Evolutionary conservation across 1,140 invertebrate species (phyloP).

Genomic region (Papilio glaucus): DNA sequence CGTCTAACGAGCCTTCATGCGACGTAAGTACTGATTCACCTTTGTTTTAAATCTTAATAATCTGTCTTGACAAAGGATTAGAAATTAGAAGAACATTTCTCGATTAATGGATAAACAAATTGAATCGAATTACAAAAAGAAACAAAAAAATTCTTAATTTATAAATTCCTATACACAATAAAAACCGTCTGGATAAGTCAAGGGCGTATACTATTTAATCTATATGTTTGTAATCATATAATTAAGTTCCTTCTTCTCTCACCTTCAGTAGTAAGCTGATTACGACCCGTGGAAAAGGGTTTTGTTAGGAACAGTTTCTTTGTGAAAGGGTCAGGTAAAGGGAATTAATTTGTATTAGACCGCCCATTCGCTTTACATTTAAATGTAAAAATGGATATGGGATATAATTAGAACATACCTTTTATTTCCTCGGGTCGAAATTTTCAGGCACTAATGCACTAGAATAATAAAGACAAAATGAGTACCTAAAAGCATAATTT

Average conservation of each 20-base stretch:
- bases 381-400: not conserved
- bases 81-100: too few species aligned
- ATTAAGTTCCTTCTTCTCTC: conserved; percentile 13
- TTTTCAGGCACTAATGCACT: too few species aligned
- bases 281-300: conserved; percentile 9
- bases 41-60: not conserved
- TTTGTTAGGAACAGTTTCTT: conserved; percentile 21
- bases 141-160: too few species aligned
- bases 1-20: conserved; percentile 10
- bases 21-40: not conserved
- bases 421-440: not conserved
- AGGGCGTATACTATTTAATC: not conserved
- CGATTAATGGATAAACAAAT: too few species aligned
- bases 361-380: conserved; percentile 12
- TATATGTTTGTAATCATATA: not conserved
- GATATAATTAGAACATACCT: not conserved
- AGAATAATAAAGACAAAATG: too few species aligned
- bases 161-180: too few species aligned
- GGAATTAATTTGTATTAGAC: conserved; percentile 32
- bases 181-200: too few species aligned
- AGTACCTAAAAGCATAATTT: not conserved
- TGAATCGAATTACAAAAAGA: too few species aligned
- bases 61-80: not conserved
- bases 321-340: conserved; percentile 24
- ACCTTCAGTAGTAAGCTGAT: conserved; percentile 13